Base-by-base conservation (phyloP, 2,113 vertebrate genomes). In the Sceloporus tristichus region DNA sequence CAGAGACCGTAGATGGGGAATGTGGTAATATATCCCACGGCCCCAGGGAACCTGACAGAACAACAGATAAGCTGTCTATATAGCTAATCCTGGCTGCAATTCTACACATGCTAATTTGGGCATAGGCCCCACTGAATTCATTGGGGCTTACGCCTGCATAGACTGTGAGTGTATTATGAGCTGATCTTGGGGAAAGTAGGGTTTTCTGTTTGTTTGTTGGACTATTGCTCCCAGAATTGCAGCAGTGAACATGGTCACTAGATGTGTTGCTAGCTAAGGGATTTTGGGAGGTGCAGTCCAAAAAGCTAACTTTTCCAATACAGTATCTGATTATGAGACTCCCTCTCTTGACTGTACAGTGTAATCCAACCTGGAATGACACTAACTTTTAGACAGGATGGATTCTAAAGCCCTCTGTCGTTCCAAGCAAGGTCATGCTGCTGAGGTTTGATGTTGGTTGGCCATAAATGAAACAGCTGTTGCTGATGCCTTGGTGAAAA, bases 381-480 rank as follows among this genome's bases (percentile, higher is more conserved):
- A 10, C 13, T 8, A 27, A 8, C 40, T 53, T 53, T 82, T 53
- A 34, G 38, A 81, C n/a, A 29, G 65, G 42, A 66, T 81, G 16
- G 13, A 77, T 29, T 76, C 87, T 54, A 19, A 70, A 38, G 9
- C 11, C 40, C 29, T 76, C 29, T 83, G 73, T 5, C 27, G 54
- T 77, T 68, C 70, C 23, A 68, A 62, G 65, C n/a, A 88, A 70
- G 73, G 73, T 84, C 87, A 84, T 25, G 56, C 48, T 48, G 23
- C 25, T 68, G 80, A 48, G 40, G 29, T 19, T 68, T 76, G n/a
- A 87, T 66, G 40, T 8, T 10, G 9, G 27, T 3, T 5, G 16
- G 40, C 19, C 59, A 21, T 82, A 65, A 48, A 76, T 48, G 73
- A 84, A 77, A 23, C 74, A 88, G 42, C 74, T 83, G 87, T 54